These are phyloP conservation scores for Ophiodon elongatus DNA, from an alignment of 2,113 vertebrate genomes.

Conservation along the genomic window DNA sequence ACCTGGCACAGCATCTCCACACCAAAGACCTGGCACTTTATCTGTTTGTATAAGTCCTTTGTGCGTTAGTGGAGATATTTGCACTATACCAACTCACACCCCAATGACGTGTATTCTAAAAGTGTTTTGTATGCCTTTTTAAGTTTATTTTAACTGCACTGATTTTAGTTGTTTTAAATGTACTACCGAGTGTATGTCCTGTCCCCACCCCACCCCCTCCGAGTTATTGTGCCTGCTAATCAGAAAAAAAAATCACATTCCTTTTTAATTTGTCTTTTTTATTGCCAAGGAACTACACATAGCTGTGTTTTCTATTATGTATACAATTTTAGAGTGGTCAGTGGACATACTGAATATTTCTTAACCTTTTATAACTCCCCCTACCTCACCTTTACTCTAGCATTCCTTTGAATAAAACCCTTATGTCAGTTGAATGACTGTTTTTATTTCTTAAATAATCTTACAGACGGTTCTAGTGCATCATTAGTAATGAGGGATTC, in stretches of 20 bases:
- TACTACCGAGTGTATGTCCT: background rate
- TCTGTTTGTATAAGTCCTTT: constrained; percentile 76
- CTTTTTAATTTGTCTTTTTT: constrained; percentile 3
- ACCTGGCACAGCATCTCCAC: constrained; percentile 86
- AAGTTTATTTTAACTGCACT: constrained; percentile 31
- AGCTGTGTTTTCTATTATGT: background rate
- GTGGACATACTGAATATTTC: constrained; percentile 27
- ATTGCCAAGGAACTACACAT: background rate
- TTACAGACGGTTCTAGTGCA: background rate
- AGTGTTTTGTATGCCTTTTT: constrained; percentile 26
- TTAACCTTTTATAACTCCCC: constrained; percentile 25
- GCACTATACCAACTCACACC: constrained; percentile 7
- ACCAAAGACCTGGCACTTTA: constrained; percentile 82
- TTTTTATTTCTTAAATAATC: background rate
- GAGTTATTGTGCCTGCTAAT: background rate
- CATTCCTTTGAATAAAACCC: constrained; percentile 49
- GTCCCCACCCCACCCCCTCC: background rate
- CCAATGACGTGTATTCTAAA: background rate
- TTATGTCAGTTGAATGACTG: background rate
- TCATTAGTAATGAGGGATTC: background rate
- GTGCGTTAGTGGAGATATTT: background rate
- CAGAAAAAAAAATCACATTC: constrained; percentile 26
- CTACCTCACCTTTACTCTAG: constrained; percentile 27
- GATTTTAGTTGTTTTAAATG: constrained; percentile 16
- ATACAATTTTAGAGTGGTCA: background rate